Percentiles rank a stretch among this genome's conserved stretches.
Conservation (phyloP, 2,113 vertebrate genomes). For the Microcebus tavaratra region DNA sequence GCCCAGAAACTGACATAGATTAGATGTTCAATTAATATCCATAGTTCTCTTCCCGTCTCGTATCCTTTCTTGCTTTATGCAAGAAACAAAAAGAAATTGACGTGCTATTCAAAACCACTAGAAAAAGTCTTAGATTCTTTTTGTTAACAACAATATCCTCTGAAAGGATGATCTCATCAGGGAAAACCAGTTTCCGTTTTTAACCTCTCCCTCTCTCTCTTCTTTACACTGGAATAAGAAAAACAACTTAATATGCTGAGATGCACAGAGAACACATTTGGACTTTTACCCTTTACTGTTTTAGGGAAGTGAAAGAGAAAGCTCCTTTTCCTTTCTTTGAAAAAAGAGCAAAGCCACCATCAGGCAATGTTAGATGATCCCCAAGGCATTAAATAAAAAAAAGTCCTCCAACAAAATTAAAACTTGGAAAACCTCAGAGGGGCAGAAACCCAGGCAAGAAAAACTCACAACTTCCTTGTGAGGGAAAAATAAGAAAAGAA, state of each 20-base stretch:
- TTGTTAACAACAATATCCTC: conserved; percentile 4
- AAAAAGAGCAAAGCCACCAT: conserved; percentile 64
- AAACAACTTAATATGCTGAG: conserved; percentile 42
- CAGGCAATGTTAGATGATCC: conserved; percentile 46
- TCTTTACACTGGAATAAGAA: conserved; percentile 40
- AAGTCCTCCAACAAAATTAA: conserved; percentile 60
- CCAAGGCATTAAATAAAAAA: conserved; percentile 56
- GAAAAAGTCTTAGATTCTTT: conserved; percentile 48
- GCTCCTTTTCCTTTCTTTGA: conserved; percentile 51
- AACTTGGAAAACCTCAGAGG: conserved; percentile 58
- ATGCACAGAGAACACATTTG: conserved; percentile 23
- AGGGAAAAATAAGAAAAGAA: conserved; percentile 51
- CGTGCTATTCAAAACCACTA: conserved; percentile 44
- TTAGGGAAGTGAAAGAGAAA: conserved; percentile 28
- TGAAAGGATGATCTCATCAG: conserved; percentile 23
- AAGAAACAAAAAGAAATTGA: conserved; percentile 14
- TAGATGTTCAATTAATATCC: background rate
- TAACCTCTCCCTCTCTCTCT: conserved; percentile 31
- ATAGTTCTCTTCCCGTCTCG: background rate
- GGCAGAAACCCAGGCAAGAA: conserved; percentile 47
- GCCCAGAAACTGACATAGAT: background rate
- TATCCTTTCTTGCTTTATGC: conserved; percentile 7
- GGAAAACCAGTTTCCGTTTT: conserved; percentile 40
- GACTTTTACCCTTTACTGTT: background rate
- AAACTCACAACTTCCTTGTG: conserved; percentile 42